Evolutionary conservation across 2,113 vertebrate genomes (phyloP).

Genomic region (Neotoma lepida): DNA sequence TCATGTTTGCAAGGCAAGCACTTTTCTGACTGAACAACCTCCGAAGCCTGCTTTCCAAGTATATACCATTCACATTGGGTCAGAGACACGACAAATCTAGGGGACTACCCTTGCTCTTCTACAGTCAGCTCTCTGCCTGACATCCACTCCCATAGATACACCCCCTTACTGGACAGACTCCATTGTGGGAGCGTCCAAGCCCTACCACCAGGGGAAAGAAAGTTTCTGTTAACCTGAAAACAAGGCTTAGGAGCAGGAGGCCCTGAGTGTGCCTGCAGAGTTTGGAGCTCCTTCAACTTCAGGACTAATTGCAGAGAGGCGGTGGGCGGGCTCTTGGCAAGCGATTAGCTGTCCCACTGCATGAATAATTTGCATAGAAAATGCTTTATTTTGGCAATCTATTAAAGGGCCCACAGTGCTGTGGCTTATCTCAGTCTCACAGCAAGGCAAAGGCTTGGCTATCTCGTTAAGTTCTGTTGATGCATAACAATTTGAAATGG

Average conservation of each 20-base stretch:
- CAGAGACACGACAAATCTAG: not conserved
- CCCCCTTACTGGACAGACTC: not conserved
- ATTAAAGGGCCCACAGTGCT: constrained; percentile 99
- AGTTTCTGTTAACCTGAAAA: constrained; percentile 84
- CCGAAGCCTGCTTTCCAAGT: not conserved
- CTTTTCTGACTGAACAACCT: not conserved
- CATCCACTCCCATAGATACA: not conserved
- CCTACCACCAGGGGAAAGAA: constrained; percentile 70
- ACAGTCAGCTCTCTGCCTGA: not conserved
- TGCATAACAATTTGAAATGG: constrained; percentile 99
- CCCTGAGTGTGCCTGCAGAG: constrained; percentile 85
- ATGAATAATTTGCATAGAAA: constrained; percentile 99
- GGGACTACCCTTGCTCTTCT: not conserved
- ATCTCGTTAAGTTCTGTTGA: constrained; percentile 99
- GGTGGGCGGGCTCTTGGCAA: constrained; percentile 92
- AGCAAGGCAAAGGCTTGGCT: constrained; percentile 99
- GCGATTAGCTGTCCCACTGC: constrained; percentile 99
- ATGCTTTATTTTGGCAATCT: constrained; percentile 99
- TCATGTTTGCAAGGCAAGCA: not conserved
- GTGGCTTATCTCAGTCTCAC: constrained; percentile 98
- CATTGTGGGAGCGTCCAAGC: not conserved
- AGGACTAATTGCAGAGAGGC: constrained; percentile 99
- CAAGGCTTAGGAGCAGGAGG: constrained; percentile 83
- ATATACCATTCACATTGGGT: not conserved
- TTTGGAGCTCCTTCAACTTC: constrained; percentile 91